phyloP scores from a whole-genome alignment of 2,113 vertebrate genomes.

The Sylvilagus bachmani region DNA sequence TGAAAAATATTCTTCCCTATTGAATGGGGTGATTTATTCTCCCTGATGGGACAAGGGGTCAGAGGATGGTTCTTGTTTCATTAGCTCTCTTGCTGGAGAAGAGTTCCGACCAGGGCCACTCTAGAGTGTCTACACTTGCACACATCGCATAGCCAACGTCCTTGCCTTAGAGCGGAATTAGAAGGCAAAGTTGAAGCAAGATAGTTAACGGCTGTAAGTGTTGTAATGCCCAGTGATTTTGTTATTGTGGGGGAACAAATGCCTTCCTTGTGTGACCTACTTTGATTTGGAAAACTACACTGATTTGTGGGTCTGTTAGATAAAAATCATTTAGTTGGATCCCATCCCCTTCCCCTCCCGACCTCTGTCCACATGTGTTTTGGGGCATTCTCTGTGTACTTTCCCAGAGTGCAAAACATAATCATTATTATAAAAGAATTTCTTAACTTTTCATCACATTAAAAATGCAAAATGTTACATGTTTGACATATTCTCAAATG shows the following conservation, averaged over 20 bases:
- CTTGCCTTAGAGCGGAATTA: background rate
- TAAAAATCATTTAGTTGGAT: background rate
- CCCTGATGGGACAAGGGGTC: slow-evolving; percentile 53
- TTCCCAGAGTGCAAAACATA: background rate
- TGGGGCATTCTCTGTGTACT: background rate
- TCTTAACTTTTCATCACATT: background rate
- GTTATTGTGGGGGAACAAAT: slow-evolving; percentile 35
- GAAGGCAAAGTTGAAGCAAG: slow-evolving; percentile 70
- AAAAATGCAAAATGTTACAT: background rate
- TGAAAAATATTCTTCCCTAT: slow-evolving; percentile 80
- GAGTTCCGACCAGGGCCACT: background rate
- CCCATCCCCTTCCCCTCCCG: background rate
- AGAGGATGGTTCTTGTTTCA: slow-evolving; percentile 48
- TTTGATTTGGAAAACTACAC: slow-evolving; percentile 61
- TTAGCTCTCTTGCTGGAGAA: slow-evolving; percentile 3
- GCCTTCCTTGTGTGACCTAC: background rate
- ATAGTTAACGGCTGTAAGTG: slow-evolving; percentile 72
- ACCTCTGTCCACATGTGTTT: background rate
- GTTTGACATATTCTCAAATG: background rate
- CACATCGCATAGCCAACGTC: background rate
- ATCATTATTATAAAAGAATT: background rate
- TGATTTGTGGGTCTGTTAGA: background rate
- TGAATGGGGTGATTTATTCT: slow-evolving; percentile 74
- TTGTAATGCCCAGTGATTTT: slow-evolving; percentile 69
- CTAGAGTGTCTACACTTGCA: background rate